Evolutionary conservation across 64 coral and sea anemone genomes (phyloP).

Genomic region (Porites australiensis): DNA sequence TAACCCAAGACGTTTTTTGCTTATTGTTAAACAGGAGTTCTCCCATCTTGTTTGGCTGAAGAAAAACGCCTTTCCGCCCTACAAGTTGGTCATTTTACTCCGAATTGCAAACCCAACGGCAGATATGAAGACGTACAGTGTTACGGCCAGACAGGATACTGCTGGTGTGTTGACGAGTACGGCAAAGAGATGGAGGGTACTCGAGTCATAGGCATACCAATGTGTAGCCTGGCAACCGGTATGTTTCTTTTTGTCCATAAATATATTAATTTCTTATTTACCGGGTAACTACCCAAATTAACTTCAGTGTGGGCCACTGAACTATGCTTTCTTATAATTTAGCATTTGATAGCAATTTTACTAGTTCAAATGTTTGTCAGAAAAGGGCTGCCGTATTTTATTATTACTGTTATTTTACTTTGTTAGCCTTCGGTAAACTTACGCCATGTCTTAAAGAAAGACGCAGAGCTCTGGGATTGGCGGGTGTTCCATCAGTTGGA

Average conservation of each 20-base stretch:
- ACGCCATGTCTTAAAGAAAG: conserved; percentile 61
- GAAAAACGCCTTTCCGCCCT: not conserved
- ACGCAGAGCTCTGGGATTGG: conserved; percentile 39
- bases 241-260: not conserved
- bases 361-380: too few species aligned
- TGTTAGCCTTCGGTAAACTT: conserved; percentile 7
- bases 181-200: conserved; percentile 31
- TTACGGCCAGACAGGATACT: conserved; percentile 39
- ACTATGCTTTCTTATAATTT: too few species aligned
- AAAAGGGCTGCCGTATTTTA: too few species aligned
- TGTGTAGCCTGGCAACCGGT: conserved; percentile 50
- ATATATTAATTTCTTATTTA: too few species aligned
- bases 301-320: too few species aligned
- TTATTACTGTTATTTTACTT: not conserved
- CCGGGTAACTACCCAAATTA: too few species aligned
- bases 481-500: conserved; percentile 54
- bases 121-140: conserved; percentile 59
- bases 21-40: conserved; percentile 20
- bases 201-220: conserved; percentile 36
- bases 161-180: conserved; percentile 68
- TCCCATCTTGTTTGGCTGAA: conserved; percentile 43
- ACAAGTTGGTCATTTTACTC: conserved; percentile 21
- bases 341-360: too few species aligned
- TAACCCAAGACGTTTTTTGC: not conserved
- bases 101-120: conserved; percentile 37